Percentiles rank a stretch among this genome's conserved stretches.
These are phyloP conservation scores for Rapana venosa DNA, from an alignment of 2,888 invertebrate species.

Conservation along the genomic window DNA sequence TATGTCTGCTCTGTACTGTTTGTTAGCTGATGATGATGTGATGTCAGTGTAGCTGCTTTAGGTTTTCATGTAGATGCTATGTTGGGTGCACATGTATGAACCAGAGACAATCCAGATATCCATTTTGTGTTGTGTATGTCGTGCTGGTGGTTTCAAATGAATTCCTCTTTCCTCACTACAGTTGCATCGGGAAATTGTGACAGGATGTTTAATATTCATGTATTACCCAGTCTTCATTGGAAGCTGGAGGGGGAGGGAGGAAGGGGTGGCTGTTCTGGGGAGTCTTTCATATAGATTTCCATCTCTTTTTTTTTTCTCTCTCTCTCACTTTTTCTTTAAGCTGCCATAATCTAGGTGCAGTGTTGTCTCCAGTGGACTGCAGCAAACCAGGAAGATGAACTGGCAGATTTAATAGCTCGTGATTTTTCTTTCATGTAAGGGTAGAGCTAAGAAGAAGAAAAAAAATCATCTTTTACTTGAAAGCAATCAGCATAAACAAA, in stretches of 20 bases:
- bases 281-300: neutral
- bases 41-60: constrained; percentile 5
- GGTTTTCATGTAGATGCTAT: neutral
- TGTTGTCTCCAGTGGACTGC: no score
- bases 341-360: no score
- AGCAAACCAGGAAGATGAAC: no score
- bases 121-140: neutral
- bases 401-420: no score
- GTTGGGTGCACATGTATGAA: neutral
- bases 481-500: no score
- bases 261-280: neutral
- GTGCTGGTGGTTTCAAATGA: neutral
- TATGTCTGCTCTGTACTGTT: constrained; percentile 4
- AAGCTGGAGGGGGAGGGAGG: neutral
- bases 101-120: constrained; percentile 20
- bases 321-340: neutral
- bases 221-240: no score
- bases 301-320: neutral
- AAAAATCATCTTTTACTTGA: no score
- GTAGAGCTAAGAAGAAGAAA: no score
- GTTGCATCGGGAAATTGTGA: neutral
- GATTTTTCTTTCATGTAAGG: no score
- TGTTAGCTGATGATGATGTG: constrained; percentile 3
- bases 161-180: neutral
- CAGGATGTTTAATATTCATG: neutral